Percentiles rank a stretch among this genome's conserved stretches.
phyloP scores from a whole-genome alignment of 2,797 vertebrate genomes.

The Arctocebus calabarensis region DNA sequence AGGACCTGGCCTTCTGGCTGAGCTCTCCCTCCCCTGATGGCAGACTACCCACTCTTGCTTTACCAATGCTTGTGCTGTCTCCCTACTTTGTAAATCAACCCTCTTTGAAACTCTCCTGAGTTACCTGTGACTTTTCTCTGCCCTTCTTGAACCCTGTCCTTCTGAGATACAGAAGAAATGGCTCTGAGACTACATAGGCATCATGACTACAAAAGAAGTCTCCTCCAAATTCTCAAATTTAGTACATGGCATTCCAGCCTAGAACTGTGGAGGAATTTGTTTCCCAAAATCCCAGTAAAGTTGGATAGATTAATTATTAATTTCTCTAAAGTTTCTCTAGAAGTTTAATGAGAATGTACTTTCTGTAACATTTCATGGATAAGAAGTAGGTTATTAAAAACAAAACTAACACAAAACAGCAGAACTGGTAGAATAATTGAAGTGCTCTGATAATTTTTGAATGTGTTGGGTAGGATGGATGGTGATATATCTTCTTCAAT shows the following conservation, averaged over 20 bases:
- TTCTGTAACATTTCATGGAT: conserved; percentile 47
- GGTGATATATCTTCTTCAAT: not conserved
- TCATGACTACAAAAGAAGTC: not conserved
- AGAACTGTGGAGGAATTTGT: not conserved
- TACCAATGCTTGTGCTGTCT: not conserved
- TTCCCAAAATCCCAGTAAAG: not conserved
- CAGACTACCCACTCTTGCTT: not conserved
- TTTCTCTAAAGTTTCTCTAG: conserved; percentile 38
- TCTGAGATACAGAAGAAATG: not conserved
- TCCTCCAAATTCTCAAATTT: not conserved
- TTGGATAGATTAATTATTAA: not conserved
- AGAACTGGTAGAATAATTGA: conserved; percentile 1
- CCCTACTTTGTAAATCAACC: not conserved
- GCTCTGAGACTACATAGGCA: accelerated
- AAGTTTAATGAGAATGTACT: conserved; percentile 38
- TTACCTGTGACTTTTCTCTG: not conserved
- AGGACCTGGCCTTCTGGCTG: not conserved
- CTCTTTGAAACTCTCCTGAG: not conserved
- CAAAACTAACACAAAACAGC: not conserved
- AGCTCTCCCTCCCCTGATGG: too few relatives aligned
- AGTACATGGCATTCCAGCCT: not conserved
- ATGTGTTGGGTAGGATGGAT: not conserved
- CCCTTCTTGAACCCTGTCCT: not conserved
- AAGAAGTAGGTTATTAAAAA: conserved; percentile 52
- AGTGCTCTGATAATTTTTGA: conserved; percentile 1